Evolutionary conservation across 2,888 invertebrate species (phyloP).

Genomic region (Lepeophtheirus nordmannii): DNA sequence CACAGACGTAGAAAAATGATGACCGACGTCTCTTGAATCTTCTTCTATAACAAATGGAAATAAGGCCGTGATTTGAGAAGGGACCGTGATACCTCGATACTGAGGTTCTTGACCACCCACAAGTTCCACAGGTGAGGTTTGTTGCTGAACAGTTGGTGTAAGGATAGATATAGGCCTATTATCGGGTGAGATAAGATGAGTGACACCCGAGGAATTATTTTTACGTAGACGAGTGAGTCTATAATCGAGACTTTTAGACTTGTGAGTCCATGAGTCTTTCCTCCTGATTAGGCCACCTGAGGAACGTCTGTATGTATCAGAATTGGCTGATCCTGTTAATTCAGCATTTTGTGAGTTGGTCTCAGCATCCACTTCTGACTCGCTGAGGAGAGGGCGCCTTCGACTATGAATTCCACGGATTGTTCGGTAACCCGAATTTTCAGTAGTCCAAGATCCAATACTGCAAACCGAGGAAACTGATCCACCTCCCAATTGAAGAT

Average conservation of each 20-base stretch:
- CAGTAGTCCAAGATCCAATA: constrained; percentile 9
- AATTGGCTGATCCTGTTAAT: not conserved
- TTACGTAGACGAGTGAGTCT: not conserved
- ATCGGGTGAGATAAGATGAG: not conserved
- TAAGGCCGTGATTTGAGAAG: constrained; percentile 1
- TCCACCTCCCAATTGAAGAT: not conserved
- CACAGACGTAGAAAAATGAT: not conserved
- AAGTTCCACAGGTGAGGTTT: not conserved
- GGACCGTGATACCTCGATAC: constrained; percentile 13
- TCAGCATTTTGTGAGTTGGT: not conserved
- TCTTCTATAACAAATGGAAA: not conserved
- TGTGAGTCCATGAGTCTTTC: constrained; percentile 13
- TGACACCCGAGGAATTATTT: not conserved
- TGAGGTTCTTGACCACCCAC: not conserved
- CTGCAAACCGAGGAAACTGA: constrained; percentile 2
- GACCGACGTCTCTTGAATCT: not conserved
- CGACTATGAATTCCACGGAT: constrained; percentile 18
- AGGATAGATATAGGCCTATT: not conserved
- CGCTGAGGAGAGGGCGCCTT: constrained; percentile 2
- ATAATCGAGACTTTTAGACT: constrained; percentile 8
- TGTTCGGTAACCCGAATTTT: constrained; percentile 18
- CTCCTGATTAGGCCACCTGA: constrained; percentile 5
- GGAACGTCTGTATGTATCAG: constrained; percentile 5
- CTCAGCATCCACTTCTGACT: not conserved
- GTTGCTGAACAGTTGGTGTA: not conserved